phyloP scores from a whole-genome alignment of 2,888 invertebrate species.

The Mesorhabditis spiculigera region DNA sequence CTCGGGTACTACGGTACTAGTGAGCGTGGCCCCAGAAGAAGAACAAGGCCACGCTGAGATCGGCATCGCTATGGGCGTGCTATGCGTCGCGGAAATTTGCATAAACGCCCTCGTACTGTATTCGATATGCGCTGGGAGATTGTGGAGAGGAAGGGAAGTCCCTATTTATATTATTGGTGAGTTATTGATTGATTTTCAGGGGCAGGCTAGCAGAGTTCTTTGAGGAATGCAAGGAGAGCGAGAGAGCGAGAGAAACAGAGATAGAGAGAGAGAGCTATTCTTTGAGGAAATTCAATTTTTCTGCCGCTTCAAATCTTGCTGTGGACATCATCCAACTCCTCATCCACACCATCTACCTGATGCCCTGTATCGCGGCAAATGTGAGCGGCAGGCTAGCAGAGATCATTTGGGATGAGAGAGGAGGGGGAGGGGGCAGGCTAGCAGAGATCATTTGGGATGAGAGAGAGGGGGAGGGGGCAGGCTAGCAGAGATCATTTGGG shows the following conservation, averaged over 20 bases:
- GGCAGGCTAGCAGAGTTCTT: too few relatives aligned
- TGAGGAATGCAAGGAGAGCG: not conserved
- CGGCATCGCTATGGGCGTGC: too few relatives aligned
- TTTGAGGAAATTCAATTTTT: not conserved
- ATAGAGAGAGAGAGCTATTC: not conserved
- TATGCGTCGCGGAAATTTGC: not conserved
- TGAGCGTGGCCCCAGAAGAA: too few relatives aligned
- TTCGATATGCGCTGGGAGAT: not conserved
- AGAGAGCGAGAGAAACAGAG: not conserved
- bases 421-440: too few relatives aligned
- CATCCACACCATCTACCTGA: conserved; percentile 1
- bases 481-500: too few relatives aligned
- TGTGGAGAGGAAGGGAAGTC: not conserved
- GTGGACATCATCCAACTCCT: conserved; percentile 3
- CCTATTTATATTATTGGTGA: conserved; percentile 5
- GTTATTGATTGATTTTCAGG: not conserved
- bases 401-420: too few relatives aligned
- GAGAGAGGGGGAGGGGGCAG: too few relatives aligned
- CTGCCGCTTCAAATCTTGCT: not conserved
- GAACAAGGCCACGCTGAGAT: not conserved
- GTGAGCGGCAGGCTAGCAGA: not conserved
- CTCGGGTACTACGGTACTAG: too few relatives aligned
- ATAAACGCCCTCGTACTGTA: not conserved
- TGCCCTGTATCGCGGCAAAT: conserved; percentile 4
- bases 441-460: too few relatives aligned